Percentiles rank a stretch among this genome's conserved stretches.
Evolutionary conservation across 2,797 vertebrate species (phyloP).

Genomic region (Pseudochirops cupreus): DNA sequence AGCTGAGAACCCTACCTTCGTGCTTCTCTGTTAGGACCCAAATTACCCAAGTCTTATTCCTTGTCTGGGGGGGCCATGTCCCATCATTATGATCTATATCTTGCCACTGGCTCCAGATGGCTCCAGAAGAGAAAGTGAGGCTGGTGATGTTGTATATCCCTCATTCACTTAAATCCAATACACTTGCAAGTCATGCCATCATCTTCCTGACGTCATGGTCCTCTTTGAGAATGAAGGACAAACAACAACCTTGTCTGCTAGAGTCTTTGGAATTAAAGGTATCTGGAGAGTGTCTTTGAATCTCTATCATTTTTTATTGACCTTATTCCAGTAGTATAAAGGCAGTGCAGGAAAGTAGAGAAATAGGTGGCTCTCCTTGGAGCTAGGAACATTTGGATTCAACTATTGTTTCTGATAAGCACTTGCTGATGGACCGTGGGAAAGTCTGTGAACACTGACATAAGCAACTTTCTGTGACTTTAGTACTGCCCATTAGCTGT

Average conservation of each 20-base stretch:
- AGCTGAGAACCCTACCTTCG: neutral
- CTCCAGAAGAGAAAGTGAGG: too few species aligned
- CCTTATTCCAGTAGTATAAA: neutral
- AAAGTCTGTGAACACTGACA: neutral
- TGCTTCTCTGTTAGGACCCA: neutral
- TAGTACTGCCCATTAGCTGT: neutral
- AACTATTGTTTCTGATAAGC: neutral
- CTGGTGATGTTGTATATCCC: too few species aligned
- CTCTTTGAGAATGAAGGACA: too few species aligned
- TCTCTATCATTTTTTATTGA: neutral
- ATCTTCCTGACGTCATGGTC: too few species aligned
- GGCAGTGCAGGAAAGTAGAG: neutral
- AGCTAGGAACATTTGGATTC: neutral
- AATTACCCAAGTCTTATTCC: neutral
- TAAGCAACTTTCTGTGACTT: neutral
- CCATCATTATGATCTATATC: too few species aligned
- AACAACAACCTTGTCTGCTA: neutral
- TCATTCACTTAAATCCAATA: too few species aligned
- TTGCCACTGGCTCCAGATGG: too few species aligned
- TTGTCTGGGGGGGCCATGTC: neutral
- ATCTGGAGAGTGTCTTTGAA: neutral
- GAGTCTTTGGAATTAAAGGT: neutral
- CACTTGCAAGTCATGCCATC: too few species aligned
- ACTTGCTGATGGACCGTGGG: neutral
- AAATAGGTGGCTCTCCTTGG: neutral